A percentile compares a stretch with the other conserved stretches of the same genome.
Evolutionary conservation across 2,113 vertebrate species (phyloP).

Genomic region (Suricata suricatta): DNA sequence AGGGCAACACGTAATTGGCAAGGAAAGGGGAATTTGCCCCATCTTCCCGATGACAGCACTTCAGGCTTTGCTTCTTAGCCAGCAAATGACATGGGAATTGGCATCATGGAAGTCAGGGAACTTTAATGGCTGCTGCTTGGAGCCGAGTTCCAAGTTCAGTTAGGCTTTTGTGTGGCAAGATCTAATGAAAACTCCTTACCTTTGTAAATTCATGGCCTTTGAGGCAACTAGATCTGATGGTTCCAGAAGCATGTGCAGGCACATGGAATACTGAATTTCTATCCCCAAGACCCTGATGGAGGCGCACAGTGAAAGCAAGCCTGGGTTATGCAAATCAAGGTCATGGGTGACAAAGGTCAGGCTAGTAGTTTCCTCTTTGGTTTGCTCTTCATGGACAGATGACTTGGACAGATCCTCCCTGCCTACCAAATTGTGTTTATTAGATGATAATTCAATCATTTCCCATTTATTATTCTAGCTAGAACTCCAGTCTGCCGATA

Average conservation of each 20-base stretch:
- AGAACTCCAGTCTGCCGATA: not conserved
- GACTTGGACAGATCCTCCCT: not conserved
- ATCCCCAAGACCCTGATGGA: not conserved
- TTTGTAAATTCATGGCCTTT: not conserved
- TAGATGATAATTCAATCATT: not conserved
- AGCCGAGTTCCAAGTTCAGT: not conserved
- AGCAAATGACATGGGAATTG: not conserved
- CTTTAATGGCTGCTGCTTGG: not conserved
- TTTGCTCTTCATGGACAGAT: not conserved
- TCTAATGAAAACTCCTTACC: not conserved
- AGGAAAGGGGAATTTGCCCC: not conserved
- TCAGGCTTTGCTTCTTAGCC: not conserved
- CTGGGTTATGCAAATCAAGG: not conserved
- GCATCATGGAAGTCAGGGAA: not conserved
- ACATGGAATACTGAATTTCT: not conserved
- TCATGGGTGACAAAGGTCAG: not conserved
- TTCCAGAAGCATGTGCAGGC: not conserved
- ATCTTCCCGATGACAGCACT: not conserved
- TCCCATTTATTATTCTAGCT: not conserved
- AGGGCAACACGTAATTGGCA: not conserved
- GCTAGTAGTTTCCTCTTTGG: not conserved
- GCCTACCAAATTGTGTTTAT: no score
- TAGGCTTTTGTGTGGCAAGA: not conserved
- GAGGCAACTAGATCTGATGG: not conserved
- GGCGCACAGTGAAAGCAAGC: not conserved